phyloP scores from a whole-genome alignment of 2,797 vertebrate genomes.

The Centropyge bicolor region DNA sequence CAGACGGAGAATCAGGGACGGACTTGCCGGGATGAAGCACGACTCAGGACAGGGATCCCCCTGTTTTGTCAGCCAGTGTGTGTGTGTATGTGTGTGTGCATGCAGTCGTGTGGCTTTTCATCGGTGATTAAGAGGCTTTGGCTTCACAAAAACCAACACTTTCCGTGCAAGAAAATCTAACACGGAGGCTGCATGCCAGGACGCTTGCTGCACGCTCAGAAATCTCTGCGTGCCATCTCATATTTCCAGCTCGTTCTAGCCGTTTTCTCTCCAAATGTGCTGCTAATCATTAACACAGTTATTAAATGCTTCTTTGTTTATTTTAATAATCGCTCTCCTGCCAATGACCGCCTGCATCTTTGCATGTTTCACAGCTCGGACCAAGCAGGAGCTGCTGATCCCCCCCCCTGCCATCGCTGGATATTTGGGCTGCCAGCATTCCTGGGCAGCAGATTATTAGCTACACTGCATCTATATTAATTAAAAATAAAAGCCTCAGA shows the following conservation, averaged over 20 bases:
- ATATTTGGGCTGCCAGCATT: slow-evolving; percentile 36
- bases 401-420: slow-evolving; percentile 12
- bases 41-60: slow-evolving; percentile 60
- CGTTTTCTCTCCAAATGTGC: neutral
- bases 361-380: slow-evolving; percentile 52
- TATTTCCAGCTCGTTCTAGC: neutral
- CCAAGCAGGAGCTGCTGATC: slow-evolving; percentile 22
- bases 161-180: slow-evolving; percentile 42
- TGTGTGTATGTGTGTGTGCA: slow-evolving; percentile 2
- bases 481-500: slow-evolving; percentile 11
- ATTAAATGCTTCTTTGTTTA: slow-evolving; percentile 25
- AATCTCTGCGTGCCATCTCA: slow-evolving; percentile 28
- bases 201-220: slow-evolving; percentile 18
- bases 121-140: slow-evolving; percentile 70
- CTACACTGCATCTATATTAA: neutral
- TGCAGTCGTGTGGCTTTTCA: slow-evolving; percentile 32
- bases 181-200: slow-evolving; percentile 32
- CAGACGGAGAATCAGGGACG: slow-evolving; percentile 47
- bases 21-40: slow-evolving; percentile 47
- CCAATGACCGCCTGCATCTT: slow-evolving; percentile 37
- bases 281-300: slow-evolving; percentile 1
- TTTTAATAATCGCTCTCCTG: slow-evolving; percentile 12
- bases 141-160: slow-evolving; percentile 65
- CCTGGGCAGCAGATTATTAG: slow-evolving; percentile 20
- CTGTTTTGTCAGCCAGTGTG: slow-evolving; percentile 46